Conservation (phyloP, 2,797 vertebrate species). For the Fringilla coelebs region DNA sequence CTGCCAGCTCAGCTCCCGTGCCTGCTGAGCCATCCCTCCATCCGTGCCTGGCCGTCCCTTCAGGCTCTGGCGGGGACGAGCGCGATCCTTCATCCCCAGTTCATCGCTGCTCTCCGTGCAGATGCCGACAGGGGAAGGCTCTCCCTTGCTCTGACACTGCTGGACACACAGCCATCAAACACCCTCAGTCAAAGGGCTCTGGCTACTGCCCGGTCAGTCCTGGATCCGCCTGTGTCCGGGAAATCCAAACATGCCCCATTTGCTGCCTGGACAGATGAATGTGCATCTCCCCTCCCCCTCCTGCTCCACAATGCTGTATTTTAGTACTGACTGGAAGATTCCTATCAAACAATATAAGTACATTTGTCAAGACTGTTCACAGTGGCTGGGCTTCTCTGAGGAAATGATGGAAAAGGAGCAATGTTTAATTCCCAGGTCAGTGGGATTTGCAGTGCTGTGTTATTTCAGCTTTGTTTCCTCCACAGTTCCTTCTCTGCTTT, state of each 20-base stretch:
- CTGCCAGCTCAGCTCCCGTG: background rate
- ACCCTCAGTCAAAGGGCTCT: background rate
- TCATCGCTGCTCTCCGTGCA: background rate
- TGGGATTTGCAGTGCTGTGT: background rate
- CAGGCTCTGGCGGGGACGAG: background rate
- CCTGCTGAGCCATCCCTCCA: background rate
- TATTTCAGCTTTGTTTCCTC: background rate
- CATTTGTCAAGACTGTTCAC: conserved; percentile 15
- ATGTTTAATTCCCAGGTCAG: background rate
- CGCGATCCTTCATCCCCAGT: background rate
- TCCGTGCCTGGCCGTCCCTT: fast-evolving
- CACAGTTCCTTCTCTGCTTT: background rate
- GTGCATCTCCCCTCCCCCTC: background rate
- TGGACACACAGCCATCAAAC: background rate
- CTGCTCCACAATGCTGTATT: background rate
- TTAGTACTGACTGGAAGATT: background rate
- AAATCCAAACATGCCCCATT: background rate
- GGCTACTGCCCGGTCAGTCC: background rate
- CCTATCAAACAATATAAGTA: conserved; percentile 7
- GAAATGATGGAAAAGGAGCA: background rate
- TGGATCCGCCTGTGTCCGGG: background rate
- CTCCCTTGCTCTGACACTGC: background rate
- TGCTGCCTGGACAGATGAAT: background rate
- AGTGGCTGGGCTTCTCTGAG: background rate
- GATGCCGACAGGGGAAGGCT: background rate